Conservation (phyloP, 2,797 vertebrate species). For the Eutrigla gurnardus region DNA sequence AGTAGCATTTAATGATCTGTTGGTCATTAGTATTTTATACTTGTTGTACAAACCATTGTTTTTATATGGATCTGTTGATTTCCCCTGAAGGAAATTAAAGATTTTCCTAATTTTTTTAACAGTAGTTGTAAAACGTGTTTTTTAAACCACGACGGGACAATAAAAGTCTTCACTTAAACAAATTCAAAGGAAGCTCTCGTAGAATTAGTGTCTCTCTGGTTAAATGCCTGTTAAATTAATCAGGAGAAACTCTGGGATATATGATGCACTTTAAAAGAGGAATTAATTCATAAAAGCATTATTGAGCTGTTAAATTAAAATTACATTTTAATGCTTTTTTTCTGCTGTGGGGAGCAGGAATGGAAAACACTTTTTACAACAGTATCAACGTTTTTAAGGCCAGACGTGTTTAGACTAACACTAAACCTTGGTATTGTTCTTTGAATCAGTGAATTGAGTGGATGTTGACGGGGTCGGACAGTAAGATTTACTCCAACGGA, state of each 20-base stretch:
- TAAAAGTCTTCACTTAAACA: constrained; percentile 21
- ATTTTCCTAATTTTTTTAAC: background rate
- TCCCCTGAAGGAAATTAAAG: background rate
- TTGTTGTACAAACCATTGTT: background rate
- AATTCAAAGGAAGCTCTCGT: constrained; percentile 39
- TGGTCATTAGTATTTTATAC: background rate
- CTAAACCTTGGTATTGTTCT: background rate
- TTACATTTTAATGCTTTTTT: constrained; percentile 22
- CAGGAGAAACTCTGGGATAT: constrained; percentile 22
- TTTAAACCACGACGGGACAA: constrained; percentile 1
- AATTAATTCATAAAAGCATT: constrained; percentile 40
- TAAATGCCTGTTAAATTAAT: constrained; percentile 30
- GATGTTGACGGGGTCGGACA: background rate
- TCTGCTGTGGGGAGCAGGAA: background rate
- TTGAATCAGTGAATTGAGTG: background rate
- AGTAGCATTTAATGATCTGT: background rate
- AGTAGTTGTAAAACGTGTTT: constrained; percentile 5
- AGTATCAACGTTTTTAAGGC: background rate
- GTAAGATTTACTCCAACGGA: background rate
- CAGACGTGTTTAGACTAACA: background rate
- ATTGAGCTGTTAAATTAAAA: constrained; percentile 35
- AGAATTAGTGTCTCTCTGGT: constrained; percentile 14
- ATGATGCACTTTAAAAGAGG: constrained; percentile 11
- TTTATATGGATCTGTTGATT: background rate
- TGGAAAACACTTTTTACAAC: background rate